Evolutionary conservation across 2,797 vertebrate genomes (phyloP).

Genomic region (Aythya fuligula): DNA sequence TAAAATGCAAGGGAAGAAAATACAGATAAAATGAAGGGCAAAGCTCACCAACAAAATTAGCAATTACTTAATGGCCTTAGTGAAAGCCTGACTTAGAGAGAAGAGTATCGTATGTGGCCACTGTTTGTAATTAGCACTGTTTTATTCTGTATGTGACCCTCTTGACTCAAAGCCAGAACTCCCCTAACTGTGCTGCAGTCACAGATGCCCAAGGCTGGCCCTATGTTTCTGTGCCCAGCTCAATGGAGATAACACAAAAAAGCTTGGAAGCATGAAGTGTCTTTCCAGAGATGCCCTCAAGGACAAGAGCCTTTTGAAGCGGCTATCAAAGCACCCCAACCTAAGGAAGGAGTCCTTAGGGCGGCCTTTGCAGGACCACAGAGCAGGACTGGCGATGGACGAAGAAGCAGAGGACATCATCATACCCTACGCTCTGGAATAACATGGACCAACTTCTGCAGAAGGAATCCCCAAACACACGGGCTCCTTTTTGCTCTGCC

Average conservation of each 20-base stretch:
- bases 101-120: background rate
- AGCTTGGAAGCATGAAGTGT: background rate
- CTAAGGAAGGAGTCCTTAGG: background rate
- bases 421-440: background rate
- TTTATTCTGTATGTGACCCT: background rate
- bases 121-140: background rate
- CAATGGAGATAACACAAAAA: background rate
- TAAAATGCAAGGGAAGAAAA: background rate
- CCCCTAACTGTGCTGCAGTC: background rate
- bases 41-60: background rate
- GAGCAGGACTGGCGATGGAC: background rate
- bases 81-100: background rate
- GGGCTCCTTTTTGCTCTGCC: background rate
- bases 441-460: background rate
- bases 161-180: background rate
- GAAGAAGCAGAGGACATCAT: background rate
- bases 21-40: background rate
- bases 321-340: background rate
- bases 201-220: background rate
- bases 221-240: accelerated
- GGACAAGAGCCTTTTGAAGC: background rate
- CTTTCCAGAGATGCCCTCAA: background rate
- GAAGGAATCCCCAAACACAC: background rate
- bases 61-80: background rate
- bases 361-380: background rate